phyloP scores from a whole-genome alignment of 1,140 invertebrate species.

The Augochlora pura region DNA sequence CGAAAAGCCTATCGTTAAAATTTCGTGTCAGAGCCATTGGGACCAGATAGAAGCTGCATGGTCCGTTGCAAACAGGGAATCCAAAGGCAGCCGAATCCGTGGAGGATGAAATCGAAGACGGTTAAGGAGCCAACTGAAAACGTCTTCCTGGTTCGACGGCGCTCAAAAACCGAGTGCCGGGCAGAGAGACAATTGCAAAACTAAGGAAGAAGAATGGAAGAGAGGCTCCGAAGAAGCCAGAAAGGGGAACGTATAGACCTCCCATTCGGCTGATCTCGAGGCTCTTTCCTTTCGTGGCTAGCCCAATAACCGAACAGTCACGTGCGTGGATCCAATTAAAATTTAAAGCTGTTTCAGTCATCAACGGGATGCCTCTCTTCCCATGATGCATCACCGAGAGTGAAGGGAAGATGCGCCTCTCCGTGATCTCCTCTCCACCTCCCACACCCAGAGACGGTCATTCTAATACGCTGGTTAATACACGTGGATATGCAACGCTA shows the following conservation, averaged over 20 bases:
- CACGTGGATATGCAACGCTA: conserved; percentile 58
- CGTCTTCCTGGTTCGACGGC: no score
- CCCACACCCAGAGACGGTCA: conserved; percentile 62
- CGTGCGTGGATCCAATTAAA: conserved; percentile 74
- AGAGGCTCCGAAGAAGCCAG: neutral
- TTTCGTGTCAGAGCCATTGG: no score
- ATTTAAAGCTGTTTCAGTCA: conserved; percentile 67
- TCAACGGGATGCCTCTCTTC: conserved; percentile 54
- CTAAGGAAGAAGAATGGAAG: neutral
- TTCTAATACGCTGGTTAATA: conserved; percentile 65
- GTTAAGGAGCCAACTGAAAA: no score
- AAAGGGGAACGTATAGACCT: conserved; percentile 4
- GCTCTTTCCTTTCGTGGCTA: conserved; percentile 18
- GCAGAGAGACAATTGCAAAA: neutral
- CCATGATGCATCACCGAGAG: conserved; percentile 59
- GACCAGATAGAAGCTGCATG: no score
- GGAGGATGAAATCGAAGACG: no score
- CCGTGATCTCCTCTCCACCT: conserved; percentile 52
- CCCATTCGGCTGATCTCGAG: neutral
- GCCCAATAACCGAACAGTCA: conserved; percentile 44
- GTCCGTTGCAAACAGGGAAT: no score
- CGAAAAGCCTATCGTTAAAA: no score
- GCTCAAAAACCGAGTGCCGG: neutral
- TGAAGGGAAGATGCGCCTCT: conserved; percentile 70
- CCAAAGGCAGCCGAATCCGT: no score